Conservation (phyloP, 2,888 invertebrate species). For the Portevinia maculata region DNA sequence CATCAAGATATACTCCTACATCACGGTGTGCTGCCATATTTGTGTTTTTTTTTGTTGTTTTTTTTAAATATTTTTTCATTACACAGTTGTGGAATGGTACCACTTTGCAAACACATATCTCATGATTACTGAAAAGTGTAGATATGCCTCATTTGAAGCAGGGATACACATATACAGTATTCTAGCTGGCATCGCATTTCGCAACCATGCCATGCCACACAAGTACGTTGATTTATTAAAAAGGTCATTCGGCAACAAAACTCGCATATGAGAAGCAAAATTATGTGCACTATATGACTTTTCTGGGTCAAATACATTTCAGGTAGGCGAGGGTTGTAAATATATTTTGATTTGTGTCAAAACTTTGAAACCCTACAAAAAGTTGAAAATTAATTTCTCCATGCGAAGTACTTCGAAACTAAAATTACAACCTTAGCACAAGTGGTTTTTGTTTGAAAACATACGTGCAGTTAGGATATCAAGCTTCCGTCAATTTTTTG, state of each 20-base stretch:
- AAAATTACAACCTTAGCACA: slow-evolving; percentile 57
- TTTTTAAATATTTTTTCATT: slow-evolving; percentile 64
- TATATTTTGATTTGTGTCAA: slow-evolving; percentile 64
- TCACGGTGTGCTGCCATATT: slow-evolving; percentile 42
- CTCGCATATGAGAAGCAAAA: slow-evolving; percentile 25
- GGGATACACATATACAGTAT: slow-evolving; percentile 21
- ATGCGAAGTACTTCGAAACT: slow-evolving; percentile 45
- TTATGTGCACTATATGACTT: slow-evolving; percentile 40
- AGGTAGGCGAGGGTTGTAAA: slow-evolving; percentile 24
- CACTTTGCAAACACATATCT: slow-evolving; percentile 65
- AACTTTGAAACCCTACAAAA: slow-evolving; percentile 59
- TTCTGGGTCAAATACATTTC: slow-evolving; percentile 58
- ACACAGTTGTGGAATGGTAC: slow-evolving; percentile 56
- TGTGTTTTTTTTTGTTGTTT: slow-evolving; percentile 29
- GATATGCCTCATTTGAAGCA: slow-evolving; percentile 63
- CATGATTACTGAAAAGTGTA: slow-evolving; percentile 61
- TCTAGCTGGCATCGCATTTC: slow-evolving; percentile 58
- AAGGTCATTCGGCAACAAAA: slow-evolving; percentile 60
- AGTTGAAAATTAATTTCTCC: slow-evolving; percentile 27
- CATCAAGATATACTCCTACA: slow-evolving; percentile 28
- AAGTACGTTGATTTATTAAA: slow-evolving; percentile 65
- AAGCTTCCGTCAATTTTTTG: no score
- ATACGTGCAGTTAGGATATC: no score
- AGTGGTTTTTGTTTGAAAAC: no score
- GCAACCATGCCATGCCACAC: slow-evolving; percentile 37